Evolutionary conservation across 2,797 vertebrate species (phyloP).

Genomic region (Poeciliopsis paucimaculata): DNA sequence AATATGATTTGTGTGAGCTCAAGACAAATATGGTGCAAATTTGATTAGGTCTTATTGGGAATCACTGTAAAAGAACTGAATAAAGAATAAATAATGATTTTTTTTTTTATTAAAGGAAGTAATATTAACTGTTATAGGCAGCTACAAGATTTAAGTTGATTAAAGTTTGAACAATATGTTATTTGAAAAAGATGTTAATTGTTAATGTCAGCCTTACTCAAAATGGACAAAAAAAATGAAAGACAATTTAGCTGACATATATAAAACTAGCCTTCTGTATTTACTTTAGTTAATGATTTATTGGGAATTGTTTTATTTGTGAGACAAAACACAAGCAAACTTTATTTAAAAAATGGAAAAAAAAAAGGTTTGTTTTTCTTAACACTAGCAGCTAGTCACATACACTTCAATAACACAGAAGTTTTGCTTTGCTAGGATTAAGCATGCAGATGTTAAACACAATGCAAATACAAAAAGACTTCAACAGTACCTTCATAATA

Average conservation of each 20-base stretch:
- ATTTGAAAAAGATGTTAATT: not conserved
- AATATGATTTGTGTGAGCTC: slow-evolving; percentile 66
- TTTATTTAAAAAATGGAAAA: not conserved
- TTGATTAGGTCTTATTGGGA: slow-evolving; percentile 56
- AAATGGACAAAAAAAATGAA: not conserved
- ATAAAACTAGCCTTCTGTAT: not conserved
- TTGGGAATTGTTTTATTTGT: not conserved
- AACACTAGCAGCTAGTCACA: not conserved
- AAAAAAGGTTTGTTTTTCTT: not conserved
- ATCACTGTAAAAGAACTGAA: slow-evolving; percentile 43
- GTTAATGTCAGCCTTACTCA: not conserved
- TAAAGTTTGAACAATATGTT: not conserved
- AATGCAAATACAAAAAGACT: not conserved
- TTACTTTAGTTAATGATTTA: not conserved
- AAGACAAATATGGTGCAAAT: slow-evolving; percentile 44
- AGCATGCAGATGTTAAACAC: not conserved
- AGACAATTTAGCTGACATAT: not conserved
- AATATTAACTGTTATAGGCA: slow-evolving; percentile 17
- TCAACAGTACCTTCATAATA: not conserved
- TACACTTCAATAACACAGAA: not conserved
- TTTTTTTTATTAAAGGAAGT: slow-evolving; percentile 29
- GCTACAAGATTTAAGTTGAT: not conserved
- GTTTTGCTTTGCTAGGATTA: no score
- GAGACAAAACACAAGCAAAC: not conserved
- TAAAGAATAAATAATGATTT: slow-evolving; percentile 29